Percentiles rank a stretch among this genome's conserved stretches.
Conservation (phyloP, 2,888 invertebrate species). For the Epistrophe eligans region DNA sequence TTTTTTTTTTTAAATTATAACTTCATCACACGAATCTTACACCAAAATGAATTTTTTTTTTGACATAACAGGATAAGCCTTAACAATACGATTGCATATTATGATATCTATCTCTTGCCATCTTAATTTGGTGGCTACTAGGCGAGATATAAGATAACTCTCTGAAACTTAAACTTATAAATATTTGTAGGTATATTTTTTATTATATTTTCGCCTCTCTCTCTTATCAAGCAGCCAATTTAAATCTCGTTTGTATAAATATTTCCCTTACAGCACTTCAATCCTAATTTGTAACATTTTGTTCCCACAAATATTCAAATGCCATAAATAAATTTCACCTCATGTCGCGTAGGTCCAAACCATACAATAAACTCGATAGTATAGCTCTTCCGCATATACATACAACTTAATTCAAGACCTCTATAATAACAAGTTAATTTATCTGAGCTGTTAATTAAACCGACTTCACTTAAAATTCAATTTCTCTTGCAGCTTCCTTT, state of each 20-base stretch:
- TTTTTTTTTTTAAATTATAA: too few species aligned
- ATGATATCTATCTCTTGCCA: too few species aligned
- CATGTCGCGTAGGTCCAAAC: constrained; percentile 41
- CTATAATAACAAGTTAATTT: constrained; percentile 68
- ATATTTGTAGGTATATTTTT: neutral
- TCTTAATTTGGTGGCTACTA: too few species aligned
- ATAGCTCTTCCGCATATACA: constrained; percentile 4
- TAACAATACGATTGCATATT: too few species aligned
- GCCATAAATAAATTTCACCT: constrained; percentile 68
- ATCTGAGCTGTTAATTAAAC: constrained; percentile 66
- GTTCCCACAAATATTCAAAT: constrained; percentile 66
- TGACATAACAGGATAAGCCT: too few species aligned
- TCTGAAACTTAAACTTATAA: too few species aligned
- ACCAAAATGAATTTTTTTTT: too few species aligned
- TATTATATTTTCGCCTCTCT: neutral
- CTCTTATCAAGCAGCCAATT: constrained; percentile 28
- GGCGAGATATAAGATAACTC: too few species aligned
- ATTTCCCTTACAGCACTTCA: neutral
- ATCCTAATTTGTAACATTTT: neutral
- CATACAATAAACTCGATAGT: constrained; percentile 17
- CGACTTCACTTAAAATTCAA: constrained; percentile 38
- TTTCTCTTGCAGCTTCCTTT: constrained; percentile 24
- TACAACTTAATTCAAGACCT: constrained; percentile 35
- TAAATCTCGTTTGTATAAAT: constrained; percentile 35
- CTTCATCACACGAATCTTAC: too few species aligned